Percentiles rank a stretch among this genome's conserved stretches.
Evolutionary conservation across 23 tunicate species (phyloP).

Genomic region (Ascidia mentula): DNA sequence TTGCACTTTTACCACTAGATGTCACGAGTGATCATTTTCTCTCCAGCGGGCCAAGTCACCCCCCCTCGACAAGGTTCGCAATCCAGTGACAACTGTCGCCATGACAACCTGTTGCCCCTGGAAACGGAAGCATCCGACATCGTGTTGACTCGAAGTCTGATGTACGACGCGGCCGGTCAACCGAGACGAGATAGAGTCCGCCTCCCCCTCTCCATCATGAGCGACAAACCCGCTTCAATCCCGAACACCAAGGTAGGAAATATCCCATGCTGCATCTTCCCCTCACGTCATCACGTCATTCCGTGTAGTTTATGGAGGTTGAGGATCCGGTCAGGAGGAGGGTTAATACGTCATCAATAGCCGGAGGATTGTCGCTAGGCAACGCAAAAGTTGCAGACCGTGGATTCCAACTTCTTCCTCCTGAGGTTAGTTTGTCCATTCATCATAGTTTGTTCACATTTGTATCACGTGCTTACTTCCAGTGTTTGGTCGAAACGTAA

Average conservation of each 20-base stretch:
- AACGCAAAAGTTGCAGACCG: slow-evolving; percentile 37
- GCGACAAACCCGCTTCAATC: slow-evolving; percentile 77
- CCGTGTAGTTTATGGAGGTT: slow-evolving; percentile 56
- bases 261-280: background rate
- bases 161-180: slow-evolving; percentile 83
- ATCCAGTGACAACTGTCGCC: slow-evolving; percentile 14
- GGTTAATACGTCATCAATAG: slow-evolving; percentile 74
- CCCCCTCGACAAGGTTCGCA: background rate
- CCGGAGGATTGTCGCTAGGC: slow-evolving; percentile 64
- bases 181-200: slow-evolving; percentile 60
- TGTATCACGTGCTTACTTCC: too few species aligned
- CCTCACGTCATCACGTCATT: background rate
- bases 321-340: slow-evolving; percentile 88
- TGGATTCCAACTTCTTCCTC: slow-evolving; percentile 84
- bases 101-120: slow-evolving; percentile 30
- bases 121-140: slow-evolving; percentile 64
- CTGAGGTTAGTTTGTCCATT: slow-evolving; percentile 82
- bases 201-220: slow-evolving; percentile 72
- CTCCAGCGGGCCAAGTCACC: background rate
- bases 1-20: background rate
- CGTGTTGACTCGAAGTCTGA: slow-evolving; percentile 65
- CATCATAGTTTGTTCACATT: too few species aligned
- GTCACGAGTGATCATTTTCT: background rate
- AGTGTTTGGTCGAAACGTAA: too few species aligned
- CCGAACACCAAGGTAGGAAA: slow-evolving; percentile 65